Conservation (phyloP, 2,888 invertebrate species). For the Lepidocyrtinus sp. region DNA sequence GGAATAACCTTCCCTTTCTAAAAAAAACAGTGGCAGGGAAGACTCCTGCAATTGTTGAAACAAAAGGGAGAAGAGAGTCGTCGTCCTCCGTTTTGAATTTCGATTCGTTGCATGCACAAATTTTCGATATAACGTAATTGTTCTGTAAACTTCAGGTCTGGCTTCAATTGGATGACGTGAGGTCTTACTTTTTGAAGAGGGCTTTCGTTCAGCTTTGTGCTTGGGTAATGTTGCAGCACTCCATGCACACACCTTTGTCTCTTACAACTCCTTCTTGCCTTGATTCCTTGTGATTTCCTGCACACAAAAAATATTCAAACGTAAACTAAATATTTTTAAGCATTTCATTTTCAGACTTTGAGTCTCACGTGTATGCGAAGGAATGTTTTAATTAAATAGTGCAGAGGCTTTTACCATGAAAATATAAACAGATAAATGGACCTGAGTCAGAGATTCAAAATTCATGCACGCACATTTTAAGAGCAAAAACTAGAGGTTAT, state of each 20-base stretch:
- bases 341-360: too few species aligned
- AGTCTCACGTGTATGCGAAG: too few species aligned
- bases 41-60: background rate
- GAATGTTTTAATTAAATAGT: too few species aligned
- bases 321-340: too few species aligned
- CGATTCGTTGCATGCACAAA: constrained; percentile 24
- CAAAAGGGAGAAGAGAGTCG: background rate
- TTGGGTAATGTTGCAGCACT: constrained; percentile 27
- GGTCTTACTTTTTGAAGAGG: constrained; percentile 8
- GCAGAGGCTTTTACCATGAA: too few species aligned
- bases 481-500: too few species aligned
- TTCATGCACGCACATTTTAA: too few species aligned
- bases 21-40: background rate
- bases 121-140: constrained; percentile 3
- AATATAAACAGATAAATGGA: too few species aligned
- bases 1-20: constrained; percentile 44
- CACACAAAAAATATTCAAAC: constrained; percentile 31
- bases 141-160: background rate
- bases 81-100: constrained; percentile 16
- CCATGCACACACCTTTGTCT: constrained; percentile 13
- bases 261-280: constrained; percentile 18
- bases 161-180: constrained; percentile 13
- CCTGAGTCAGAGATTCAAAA: too few species aligned
- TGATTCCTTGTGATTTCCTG: constrained; percentile 49
- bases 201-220: background rate